Conservation (phyloP, 2,113 vertebrate genomes). For the Pedetes capensis region DNA sequence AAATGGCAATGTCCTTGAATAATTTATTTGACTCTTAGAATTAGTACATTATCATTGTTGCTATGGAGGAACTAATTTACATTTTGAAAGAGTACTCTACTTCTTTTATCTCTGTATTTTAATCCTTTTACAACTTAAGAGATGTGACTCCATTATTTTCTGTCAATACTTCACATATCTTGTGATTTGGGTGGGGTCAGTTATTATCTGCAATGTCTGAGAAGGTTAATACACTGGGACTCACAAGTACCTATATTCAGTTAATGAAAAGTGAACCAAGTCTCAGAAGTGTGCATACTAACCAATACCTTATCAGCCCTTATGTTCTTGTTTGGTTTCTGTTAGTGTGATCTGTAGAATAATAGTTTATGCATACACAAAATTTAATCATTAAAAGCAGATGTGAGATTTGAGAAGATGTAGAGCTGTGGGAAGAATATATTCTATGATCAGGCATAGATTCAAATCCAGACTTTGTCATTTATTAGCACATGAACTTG, state of each 20-base stretch:
- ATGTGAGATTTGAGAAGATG: not conserved
- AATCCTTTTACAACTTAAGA: slow-evolving; percentile 60
- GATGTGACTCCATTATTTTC: slow-evolving; percentile 67
- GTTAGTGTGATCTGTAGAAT: not conserved
- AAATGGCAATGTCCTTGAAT: slow-evolving; percentile 74
- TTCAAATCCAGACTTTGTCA: not conserved
- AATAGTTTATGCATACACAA: not conserved
- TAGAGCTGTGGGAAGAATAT: not conserved
- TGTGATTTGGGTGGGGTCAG: slow-evolving; percentile 62
- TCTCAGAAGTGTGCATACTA: not conserved
- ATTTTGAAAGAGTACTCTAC: slow-evolving; percentile 74
- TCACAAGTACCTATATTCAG: not conserved
- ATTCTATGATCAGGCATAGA: not conserved
- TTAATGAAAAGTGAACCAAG: slow-evolving; percentile 41
- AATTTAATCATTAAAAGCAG: not conserved
- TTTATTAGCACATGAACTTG: not conserved
- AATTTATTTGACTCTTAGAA: slow-evolving; percentile 75
- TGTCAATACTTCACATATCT: slow-evolving; percentile 33
- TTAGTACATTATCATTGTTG: slow-evolving; percentile 72
- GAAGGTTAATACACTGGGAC: slow-evolving; percentile 46
- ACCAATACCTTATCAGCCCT: not conserved
- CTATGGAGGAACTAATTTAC: slow-evolving; percentile 76
- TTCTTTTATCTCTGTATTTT: slow-evolving; percentile 74
- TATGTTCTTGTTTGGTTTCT: slow-evolving; percentile 13
- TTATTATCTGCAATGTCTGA: slow-evolving; percentile 40